Evolutionary conservation across 37 sponge, comb jelly and placozoan species (phyloP), one percentile per base, ranked within the genome.

Genomic region (Chondrosia reniformis): DNA sequence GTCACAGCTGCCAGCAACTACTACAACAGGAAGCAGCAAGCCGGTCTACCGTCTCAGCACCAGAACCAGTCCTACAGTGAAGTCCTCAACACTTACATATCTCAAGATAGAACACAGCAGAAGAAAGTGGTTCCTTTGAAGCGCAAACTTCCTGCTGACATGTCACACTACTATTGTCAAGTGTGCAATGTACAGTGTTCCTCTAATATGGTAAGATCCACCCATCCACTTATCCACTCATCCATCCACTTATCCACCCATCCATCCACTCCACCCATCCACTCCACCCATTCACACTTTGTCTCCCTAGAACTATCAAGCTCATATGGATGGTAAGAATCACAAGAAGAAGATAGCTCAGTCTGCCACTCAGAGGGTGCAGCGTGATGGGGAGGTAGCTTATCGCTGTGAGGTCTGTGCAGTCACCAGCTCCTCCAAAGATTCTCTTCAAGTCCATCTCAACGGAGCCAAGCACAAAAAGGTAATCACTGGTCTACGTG

Each of bases 381-480:
- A 40, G 0, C 56, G 37, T 4, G 63, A 76, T 0, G 76, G 66
- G 21, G 38, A 33, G 31, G 80, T 49, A 34, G 33, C 52, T n/a
- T 89, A 74, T 82, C 52, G 79, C 36, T 96, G 97, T 81, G 93
- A 85, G 15, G 84, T 96, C 34, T 96, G 97, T 84, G 93, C 92
- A 31, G 76, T 96, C 54, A 59, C 67, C 45, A 90, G 97, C 77
- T 75, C 89, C 34, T 83, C 82, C 57, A 89, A 81, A 66, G 97
- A 92, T 58, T 79, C 89, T 19, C 79, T 88, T 30, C 84, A 93
- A 66, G 97, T 93, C 13, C 97, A 96, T 58, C 74, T 90, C n/a
- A 74, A 80, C 13, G 97, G 97, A 4, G 45, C 75, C 38, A 92
- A 92, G 79, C 97, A 96, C 55, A 52, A 79, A 21, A 96, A 96